A percentile compares a stretch with the other conserved stretches of the same genome.
These are phyloP conservation scores for Tethya wilhelma DNA, from an alignment of 37 sponge, comb jelly and placozoan genomes.

Conservation along the genomic window DNA sequence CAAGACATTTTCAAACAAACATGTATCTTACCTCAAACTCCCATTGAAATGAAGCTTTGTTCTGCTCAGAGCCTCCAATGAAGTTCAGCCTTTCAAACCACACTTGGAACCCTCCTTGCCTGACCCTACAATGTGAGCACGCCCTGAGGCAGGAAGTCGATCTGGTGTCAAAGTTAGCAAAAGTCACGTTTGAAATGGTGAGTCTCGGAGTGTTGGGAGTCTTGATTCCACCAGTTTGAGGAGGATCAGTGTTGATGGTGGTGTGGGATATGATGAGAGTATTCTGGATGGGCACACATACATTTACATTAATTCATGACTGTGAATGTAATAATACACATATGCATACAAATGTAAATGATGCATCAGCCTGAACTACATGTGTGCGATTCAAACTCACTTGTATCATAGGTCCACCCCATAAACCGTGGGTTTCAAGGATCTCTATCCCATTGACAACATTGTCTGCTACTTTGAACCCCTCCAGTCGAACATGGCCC, in stretches of 20 bases:
- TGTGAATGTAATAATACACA: too few relatives aligned
- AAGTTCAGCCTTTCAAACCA: conserved; percentile 73
- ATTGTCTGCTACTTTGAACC: conserved; percentile 88
- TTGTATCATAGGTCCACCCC: conserved; percentile 76
- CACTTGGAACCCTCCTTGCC: conserved; percentile 89
- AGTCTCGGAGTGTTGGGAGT: conserved; percentile 71
- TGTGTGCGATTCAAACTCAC: conserved; percentile 34
- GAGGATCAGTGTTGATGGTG: conserved; percentile 40
- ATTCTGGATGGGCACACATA: conserved; percentile 38
- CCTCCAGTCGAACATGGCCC: conserved; percentile 69
- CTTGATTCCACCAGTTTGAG: conserved; percentile 80
- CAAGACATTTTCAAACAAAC: conserved; percentile 9
- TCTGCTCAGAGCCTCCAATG: conserved; percentile 44
- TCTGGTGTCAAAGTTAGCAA: conserved; percentile 77
- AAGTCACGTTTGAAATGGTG: conserved; percentile 85
- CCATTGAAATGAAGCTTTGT: conserved; percentile 84
- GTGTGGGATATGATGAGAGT: conserved; percentile 78
- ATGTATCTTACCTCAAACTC: conserved; percentile 66
- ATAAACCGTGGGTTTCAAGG: conserved; percentile 71
- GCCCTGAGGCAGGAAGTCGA: conserved; percentile 69
- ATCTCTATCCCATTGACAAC: conserved; percentile 87
- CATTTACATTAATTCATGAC: too few relatives aligned
- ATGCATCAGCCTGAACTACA: too few relatives aligned
- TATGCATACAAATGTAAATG: too few relatives aligned
- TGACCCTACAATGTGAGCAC: conserved; percentile 84